Conservation (phyloP, 35 echinoderm and acorn worm genomes). For the Ophiothrix spiculata region DNA sequence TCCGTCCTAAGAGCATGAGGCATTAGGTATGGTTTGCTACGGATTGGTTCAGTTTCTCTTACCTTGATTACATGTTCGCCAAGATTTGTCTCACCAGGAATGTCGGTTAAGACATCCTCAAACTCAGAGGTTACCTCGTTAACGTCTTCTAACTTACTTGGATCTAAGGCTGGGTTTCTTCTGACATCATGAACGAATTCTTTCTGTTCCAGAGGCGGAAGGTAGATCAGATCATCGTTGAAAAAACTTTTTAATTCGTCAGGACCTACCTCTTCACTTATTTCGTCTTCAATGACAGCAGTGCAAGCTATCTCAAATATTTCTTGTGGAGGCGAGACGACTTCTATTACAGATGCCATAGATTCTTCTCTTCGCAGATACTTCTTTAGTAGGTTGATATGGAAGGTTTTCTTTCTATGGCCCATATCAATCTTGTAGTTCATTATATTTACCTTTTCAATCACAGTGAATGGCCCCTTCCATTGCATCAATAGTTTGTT, state of each 20-base stretch:
- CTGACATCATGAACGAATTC: slow-evolving; percentile 14
- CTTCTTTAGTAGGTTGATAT: slow-evolving; percentile 65
- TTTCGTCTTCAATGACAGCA: not conserved
- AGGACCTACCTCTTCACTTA: not conserved
- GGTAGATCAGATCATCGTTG: not conserved
- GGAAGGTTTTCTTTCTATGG: slow-evolving; percentile 38
- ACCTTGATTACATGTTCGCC: slow-evolving; percentile 46
- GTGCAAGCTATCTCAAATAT: not conserved
- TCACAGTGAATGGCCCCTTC: slow-evolving; percentile 45
- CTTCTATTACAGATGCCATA: not conserved
- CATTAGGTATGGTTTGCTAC: slow-evolving; percentile 38
- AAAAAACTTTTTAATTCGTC: not conserved
- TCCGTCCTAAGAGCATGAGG: slow-evolving; percentile 22
- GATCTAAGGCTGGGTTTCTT: not conserved
- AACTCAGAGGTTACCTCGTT: not conserved
- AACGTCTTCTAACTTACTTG: not conserved
- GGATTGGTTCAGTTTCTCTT: not conserved
- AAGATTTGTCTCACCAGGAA: slow-evolving; percentile 42
- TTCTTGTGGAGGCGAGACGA: not conserved
- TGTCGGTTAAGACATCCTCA: slow-evolving; percentile 35
- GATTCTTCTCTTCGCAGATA: slow-evolving; percentile 13
- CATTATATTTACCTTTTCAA: slow-evolving; percentile 27
- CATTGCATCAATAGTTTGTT: slow-evolving; percentile 77
- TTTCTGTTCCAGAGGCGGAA: not conserved
- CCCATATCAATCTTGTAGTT: slow-evolving; percentile 55